Evolutionary conservation across 2,797 vertebrate genomes (phyloP).

Genomic region (Spondyliosoma cantharus): DNA sequence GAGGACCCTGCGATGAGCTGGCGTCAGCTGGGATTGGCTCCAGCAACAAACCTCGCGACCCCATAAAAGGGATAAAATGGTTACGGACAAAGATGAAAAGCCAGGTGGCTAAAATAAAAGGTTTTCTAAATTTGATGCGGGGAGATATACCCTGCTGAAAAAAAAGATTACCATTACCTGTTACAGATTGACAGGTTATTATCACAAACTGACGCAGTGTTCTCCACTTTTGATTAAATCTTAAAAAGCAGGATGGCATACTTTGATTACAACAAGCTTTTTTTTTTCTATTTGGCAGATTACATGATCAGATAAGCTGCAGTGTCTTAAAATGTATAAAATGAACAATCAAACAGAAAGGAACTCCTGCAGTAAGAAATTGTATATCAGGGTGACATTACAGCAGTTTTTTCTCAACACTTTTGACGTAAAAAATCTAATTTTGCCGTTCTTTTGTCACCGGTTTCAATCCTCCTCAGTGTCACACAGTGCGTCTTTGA

Average conservation of each 20-base stretch:
- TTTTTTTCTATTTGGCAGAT: neutral
- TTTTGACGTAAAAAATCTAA: conserved; percentile 1
- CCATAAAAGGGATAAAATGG: too few species aligned
- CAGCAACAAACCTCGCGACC: too few species aligned
- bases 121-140: neutral
- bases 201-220: neutral
- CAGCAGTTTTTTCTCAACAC: neutral
- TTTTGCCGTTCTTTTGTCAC: neutral
- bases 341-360: neutral
- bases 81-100: too few species aligned
- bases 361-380: neutral
- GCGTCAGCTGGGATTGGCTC: too few species aligned
- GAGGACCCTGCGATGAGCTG: too few species aligned
- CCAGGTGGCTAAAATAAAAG: neutral
- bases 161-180: neutral
- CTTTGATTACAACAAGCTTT: neutral
- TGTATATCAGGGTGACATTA: neutral
- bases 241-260: neutral
- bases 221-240: neutral
- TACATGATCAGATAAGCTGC: neutral
- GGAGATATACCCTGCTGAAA: neutral
- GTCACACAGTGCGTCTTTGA: conserved; percentile 17
- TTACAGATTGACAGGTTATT: too few species aligned
- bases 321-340: neutral
- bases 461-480: neutral